Evolutionary conservation across 1,140 invertebrate genomes (phyloP), one percentile per base, ranked within the genome.

Genomic region (Aphelenchoides besseyi): DNA sequence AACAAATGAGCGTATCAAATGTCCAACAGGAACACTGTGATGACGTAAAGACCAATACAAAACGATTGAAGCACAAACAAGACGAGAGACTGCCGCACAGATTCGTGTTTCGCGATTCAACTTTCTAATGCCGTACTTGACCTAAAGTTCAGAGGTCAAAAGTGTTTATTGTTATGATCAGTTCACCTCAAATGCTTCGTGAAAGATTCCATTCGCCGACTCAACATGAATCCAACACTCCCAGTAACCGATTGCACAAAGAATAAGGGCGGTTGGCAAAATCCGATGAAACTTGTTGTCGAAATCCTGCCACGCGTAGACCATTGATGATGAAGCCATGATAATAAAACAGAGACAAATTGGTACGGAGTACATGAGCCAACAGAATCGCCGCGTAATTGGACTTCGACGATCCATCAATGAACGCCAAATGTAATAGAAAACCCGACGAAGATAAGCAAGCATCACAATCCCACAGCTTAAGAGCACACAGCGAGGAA

Each of bases 111-210:
- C 54, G 9, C 41, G 30, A 52, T 75, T 80, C 29, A 81, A 36
- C 33, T 76, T 80, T 5, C 77, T 53, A 16, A 81, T 48, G 16
- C 81, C 82, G 33, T 78, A 81, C 66, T 84, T 82, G n/a, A 84
- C 35, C 73, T 82, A 29, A 57, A 82, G 33, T 30, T 28, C 35
- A 16, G 36, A 2, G 18, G 16, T 12, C 16, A 70, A 30, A 68
- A n/a, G n/a, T 23, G n/a, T n/a, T n/a, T n/a, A n/a, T n/a, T n/a
- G n/a, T n/a, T n/a, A n/a, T n/a, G n/a, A n/a, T n/a, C n/a, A n/a
- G n/a, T n/a, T n/a, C n/a, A 82, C 79, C 69, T 70, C 54, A 53
- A 71, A 84, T 8, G 79, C 63, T 23, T 52, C 33, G 30, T 80
- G 57, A 30, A 82, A 82, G 26, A 32, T 3, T 9, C 79, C 76